These are phyloP conservation scores for Caenorhabditis drosophilae DNA, from an alignment of 2,888 invertebrate genomes.

Conservation along the genomic window DNA sequence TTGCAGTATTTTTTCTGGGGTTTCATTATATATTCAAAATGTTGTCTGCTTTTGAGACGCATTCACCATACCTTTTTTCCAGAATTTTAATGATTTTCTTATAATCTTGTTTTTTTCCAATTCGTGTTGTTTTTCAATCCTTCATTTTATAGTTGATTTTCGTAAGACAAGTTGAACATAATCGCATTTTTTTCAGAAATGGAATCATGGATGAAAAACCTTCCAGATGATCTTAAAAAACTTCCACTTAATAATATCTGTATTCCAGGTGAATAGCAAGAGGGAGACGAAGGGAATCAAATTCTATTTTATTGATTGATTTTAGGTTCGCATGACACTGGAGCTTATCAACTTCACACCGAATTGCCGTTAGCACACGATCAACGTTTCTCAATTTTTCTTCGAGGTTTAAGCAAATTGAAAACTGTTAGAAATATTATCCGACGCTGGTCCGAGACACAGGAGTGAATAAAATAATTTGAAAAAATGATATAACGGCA, in stretches of 20 bases:
- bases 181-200: too few relatives aligned
- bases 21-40: slow-evolving; percentile 1
- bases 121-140: slow-evolving; percentile 3
- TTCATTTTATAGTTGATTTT: neutral
- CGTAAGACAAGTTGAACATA: neutral
- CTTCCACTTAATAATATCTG: slow-evolving; percentile 30
- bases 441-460: slow-evolving; percentile 52
- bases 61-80: too few relatives aligned
- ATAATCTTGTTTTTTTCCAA: too few relatives aligned
- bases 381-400: slow-evolving; percentile 21
- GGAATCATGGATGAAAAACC: slow-evolving; percentile 48
- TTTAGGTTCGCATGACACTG: slow-evolving; percentile 51
- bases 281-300: too few relatives aligned
- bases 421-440: slow-evolving; percentile 23
- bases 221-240: slow-evolving; percentile 26
- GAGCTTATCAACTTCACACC: slow-evolving; percentile 38
- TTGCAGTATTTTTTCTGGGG: neutral
- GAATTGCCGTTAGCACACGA: slow-evolving; percentile 45
- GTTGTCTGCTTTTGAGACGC: slow-evolving; percentile 3
- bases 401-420: slow-evolving; percentile 10
- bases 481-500: too few relatives aligned
- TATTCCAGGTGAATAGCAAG: slow-evolving; percentile 41
- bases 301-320: neutral
- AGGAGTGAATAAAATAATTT: slow-evolving; percentile 25
- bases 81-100: neutral